A percentile compares a stretch with the other conserved stretches of the same genome.
phyloP scores from a whole-genome alignment of 1,140 invertebrate species.

The Chironomus striatipennis region DNA sequence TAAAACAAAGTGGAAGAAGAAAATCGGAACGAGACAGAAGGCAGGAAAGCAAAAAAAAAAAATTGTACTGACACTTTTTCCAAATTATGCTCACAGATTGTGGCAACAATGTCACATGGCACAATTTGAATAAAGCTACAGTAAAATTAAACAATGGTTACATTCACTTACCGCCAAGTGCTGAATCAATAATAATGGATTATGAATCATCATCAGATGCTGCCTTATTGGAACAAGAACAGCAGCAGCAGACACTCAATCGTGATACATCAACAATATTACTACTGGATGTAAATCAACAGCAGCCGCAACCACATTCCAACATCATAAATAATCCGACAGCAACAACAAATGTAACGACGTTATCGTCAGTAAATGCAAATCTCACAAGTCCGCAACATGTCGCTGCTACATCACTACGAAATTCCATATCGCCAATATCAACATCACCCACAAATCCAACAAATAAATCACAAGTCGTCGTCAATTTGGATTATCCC shows the following conservation, averaged over 20 bases:
- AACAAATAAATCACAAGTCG: slow-evolving; percentile 21
- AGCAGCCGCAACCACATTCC: neutral
- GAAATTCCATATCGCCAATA: slow-evolving; percentile 16
- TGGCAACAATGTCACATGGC: neutral
- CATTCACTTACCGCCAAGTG: slow-evolving; percentile 10
- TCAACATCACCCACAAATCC: neutral
- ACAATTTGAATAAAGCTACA: slow-evolving; percentile 2
- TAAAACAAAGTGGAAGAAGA: neutral
- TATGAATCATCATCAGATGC: slow-evolving; percentile 21
- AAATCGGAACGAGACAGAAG: neutral
- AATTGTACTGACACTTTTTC: neutral
- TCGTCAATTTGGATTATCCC: slow-evolving; percentile 15
- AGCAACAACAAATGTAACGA: neutral
- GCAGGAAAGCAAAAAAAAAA: neutral
- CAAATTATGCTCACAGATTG: slow-evolving; percentile 19
- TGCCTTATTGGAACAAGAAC: neutral
- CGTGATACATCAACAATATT: slow-evolving; percentile 15
- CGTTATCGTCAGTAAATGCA: neutral
- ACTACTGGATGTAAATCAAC: slow-evolving; percentile 13
- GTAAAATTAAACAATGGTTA: slow-evolving; percentile 23
- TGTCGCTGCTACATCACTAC: neutral
- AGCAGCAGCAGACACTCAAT: slow-evolving; percentile 15
- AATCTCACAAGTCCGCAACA: slow-evolving; percentile 5
- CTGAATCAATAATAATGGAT: slow-evolving; percentile 18
- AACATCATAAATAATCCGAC: slow-evolving; percentile 17